phyloP scores from a whole-genome alignment of 2,113 vertebrate species.

The Calyptomena viridis region DNA sequence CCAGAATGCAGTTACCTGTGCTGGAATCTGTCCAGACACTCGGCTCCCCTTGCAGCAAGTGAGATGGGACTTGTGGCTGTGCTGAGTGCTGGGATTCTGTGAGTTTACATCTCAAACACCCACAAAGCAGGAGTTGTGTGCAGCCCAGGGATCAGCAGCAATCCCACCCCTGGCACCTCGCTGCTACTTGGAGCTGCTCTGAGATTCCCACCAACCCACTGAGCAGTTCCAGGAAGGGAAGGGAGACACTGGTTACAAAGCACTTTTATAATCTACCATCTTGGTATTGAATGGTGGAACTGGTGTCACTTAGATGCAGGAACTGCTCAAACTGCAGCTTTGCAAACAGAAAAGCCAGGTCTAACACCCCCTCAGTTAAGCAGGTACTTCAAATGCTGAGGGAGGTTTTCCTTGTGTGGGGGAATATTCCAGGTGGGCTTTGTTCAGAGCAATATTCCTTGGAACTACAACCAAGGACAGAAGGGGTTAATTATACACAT shows the following conservation, averaged over 20 bases:
- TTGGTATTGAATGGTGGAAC: fast-evolving
- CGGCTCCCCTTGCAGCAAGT: not conserved
- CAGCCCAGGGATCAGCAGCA: not conserved
- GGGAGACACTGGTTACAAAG: not conserved
- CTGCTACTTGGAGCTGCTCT: not conserved
- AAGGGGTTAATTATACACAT: not conserved
- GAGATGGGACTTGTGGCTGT: not conserved
- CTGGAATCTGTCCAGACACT: not conserved
- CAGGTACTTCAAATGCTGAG: not conserved
- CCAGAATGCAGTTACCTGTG: not conserved
- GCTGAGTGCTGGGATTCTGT: not conserved
- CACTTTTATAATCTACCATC: not conserved
- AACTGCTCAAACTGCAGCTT: not conserved
- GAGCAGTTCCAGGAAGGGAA: not conserved
- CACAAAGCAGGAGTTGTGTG: not conserved
- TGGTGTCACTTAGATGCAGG: not conserved
- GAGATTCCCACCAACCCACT: not conserved
- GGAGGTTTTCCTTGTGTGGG: not conserved
- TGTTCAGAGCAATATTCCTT: not conserved
- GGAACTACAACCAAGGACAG: not conserved
- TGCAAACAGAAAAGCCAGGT: not conserved
- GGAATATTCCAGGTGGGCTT: not conserved
- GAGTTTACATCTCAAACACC: not conserved
- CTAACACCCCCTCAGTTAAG: not conserved
- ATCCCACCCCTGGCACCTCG: not conserved